Evolutionary conservation across 2,113 vertebrate species (phyloP).

Genomic region (Aphyosemion australe): DNA sequence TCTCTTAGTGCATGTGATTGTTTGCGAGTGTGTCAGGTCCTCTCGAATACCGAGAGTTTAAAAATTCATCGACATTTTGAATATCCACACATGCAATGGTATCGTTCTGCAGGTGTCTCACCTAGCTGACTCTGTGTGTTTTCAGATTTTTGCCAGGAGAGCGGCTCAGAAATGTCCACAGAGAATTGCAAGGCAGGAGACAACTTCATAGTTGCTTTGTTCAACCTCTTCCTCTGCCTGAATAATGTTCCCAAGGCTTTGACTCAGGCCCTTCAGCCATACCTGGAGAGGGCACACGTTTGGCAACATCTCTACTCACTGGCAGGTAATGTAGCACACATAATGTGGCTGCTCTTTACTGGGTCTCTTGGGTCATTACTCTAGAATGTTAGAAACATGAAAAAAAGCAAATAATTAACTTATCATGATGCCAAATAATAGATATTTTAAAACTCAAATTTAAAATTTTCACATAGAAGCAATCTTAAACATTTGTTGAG

Average conservation of each 20-base stretch:
- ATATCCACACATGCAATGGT: slow-evolving; percentile 24
- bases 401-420: background rate
- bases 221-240: slow-evolving; percentile 83
- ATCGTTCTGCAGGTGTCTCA: slow-evolving; percentile 16
- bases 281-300: slow-evolving; percentile 85
- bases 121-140: slow-evolving; percentile 6
- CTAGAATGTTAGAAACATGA: background rate
- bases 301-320: slow-evolving; percentile 86
- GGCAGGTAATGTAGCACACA: slow-evolving; percentile 82
- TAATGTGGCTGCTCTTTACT: slow-evolving; percentile 4
- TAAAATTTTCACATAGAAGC: no score
- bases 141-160: slow-evolving; percentile 72
- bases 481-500: no score
- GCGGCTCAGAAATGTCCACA: slow-evolving; percentile 38
- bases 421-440: background rate
- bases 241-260: slow-evolving; percentile 85
- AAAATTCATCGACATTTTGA: slow-evolving; percentile 29
- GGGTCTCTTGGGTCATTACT: background rate
- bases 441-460: background rate
- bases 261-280: slow-evolving; percentile 83
- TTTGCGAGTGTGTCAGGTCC: slow-evolving; percentile 22
- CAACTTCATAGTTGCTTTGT: slow-evolving; percentile 81
- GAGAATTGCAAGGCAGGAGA: slow-evolving; percentile 60
- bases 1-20: slow-evolving; percentile 18
- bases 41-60: slow-evolving; percentile 26